phyloP scores from a whole-genome alignment of 2,888 invertebrate species.

The Drosophila monieri region DNA sequence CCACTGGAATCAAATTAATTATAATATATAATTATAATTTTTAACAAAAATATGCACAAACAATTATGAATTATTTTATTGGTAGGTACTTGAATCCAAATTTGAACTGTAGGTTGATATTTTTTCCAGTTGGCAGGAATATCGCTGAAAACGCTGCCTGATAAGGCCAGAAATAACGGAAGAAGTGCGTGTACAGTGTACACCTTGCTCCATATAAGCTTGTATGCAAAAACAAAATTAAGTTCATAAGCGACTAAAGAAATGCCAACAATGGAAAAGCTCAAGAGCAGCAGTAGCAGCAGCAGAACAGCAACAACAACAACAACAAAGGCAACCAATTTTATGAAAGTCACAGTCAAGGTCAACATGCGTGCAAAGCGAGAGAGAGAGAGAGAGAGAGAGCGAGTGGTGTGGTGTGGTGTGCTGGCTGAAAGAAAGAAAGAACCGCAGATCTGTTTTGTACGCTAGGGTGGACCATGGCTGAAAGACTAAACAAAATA shows the following conservation, averaged over 20 bases:
- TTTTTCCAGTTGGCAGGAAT: background rate
- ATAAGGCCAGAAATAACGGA: slow-evolving; percentile 18
- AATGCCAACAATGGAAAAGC: slow-evolving; percentile 39
- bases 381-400: slow-evolving; percentile 17
- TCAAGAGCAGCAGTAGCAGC: slow-evolving; percentile 12
- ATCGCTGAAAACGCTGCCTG: slow-evolving; percentile 4
- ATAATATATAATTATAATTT: too few relatives aligned
- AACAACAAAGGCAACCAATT: slow-evolving; percentile 57
- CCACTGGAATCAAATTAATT: too few relatives aligned
- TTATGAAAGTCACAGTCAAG: slow-evolving; percentile 81
- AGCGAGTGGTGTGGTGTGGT: slow-evolving; percentile 5
- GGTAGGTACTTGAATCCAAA: background rate
- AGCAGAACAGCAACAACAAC: slow-evolving; percentile 22
- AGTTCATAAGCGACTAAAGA: slow-evolving; percentile 54
- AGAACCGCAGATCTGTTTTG: slow-evolving; percentile 32
- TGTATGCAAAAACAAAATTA: slow-evolving; percentile 34
- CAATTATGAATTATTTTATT: background rate
- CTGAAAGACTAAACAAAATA: background rate
- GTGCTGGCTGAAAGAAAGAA: slow-evolving; percentile 14
- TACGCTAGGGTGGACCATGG: slow-evolving; percentile 5
- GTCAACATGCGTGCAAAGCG: slow-evolving; percentile 76
- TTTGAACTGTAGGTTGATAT: background rate
- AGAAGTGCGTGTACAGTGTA: slow-evolving; percentile 8
- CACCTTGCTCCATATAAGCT: background rate
- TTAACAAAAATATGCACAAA: too few relatives aligned